Evolutionary conservation across 37 sponge, comb jelly and placozoan species (phyloP).

Genomic region (Theonella swinhoei): DNA sequence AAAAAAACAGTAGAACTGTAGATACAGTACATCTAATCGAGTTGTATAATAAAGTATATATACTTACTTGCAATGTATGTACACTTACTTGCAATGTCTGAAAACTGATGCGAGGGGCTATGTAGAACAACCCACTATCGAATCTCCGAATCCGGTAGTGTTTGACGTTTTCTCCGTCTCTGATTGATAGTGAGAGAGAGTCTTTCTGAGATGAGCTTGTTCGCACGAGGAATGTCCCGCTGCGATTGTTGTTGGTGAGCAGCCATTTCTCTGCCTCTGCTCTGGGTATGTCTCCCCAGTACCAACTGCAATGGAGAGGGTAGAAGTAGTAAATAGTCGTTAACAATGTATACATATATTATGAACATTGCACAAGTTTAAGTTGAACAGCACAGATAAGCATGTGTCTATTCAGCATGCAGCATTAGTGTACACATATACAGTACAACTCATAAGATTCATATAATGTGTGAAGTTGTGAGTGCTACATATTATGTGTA

Average conservation of each 20-base stretch:
- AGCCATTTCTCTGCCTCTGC: conserved; percentile 93
- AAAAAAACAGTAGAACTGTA: too few relatives aligned
- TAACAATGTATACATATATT: not conserved
- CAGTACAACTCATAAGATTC: not conserved
- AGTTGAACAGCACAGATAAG: not conserved
- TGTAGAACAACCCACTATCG: conserved; percentile 77
- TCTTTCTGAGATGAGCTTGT: conserved; percentile 79
- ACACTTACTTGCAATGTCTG: conserved; percentile 43
- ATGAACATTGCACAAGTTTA: not conserved
- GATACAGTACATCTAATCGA: too few relatives aligned
- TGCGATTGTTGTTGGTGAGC: conserved; percentile 45
- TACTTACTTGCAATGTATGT: too few relatives aligned
- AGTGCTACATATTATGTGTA: too few relatives aligned
- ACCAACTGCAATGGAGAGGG: conserved; percentile 70
- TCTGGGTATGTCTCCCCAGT: conserved; percentile 70
- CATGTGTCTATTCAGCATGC: too few relatives aligned
- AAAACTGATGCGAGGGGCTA: conserved; percentile 67
- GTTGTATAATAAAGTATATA: too few relatives aligned
- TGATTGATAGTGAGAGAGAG: conserved; percentile 78
- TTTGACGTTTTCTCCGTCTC: conserved; percentile 83
- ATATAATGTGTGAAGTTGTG: not conserved
- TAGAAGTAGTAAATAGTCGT: not conserved
- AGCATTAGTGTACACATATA: not conserved
- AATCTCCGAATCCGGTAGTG: conserved; percentile 85
- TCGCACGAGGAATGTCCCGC: conserved; percentile 83